A percentile compares a stretch with the other conserved stretches of the same genome.
phyloP scores from a whole-genome alignment of 2,113 vertebrate genomes.

The Merops nubicus region DNA sequence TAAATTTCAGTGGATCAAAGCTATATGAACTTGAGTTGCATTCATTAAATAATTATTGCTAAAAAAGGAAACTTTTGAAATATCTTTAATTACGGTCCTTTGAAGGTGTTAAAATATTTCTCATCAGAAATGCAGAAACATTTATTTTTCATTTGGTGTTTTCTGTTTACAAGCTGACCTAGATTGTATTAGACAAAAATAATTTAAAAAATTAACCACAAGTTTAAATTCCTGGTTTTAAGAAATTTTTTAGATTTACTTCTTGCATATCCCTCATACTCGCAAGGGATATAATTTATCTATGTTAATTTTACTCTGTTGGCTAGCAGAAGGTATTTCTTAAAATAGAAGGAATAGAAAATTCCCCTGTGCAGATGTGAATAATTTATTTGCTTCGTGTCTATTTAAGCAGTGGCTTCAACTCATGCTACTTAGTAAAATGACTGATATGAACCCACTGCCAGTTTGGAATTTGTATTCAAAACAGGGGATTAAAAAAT shows the following conservation, averaged over 20 bases:
- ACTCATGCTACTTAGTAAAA: background rate
- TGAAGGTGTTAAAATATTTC: conserved; percentile 3
- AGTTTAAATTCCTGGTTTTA: background rate
- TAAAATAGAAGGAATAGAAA: background rate
- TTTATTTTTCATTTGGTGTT: background rate
- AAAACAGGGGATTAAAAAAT: background rate
- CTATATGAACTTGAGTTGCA: background rate
- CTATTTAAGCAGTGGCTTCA: background rate
- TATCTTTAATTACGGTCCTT: background rate
- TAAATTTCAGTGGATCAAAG: background rate
- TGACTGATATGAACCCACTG: background rate
- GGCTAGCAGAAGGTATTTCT: background rate
- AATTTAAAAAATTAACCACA: background rate
- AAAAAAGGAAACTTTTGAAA: background rate
- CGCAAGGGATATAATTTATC: background rate
- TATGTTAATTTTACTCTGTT: background rate
- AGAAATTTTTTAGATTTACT: background rate
- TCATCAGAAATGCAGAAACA: background rate
- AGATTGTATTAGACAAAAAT: background rate
- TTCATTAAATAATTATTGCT: background rate
- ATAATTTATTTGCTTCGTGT: background rate
- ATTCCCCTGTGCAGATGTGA: background rate
- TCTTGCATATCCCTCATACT: background rate
- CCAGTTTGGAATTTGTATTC: background rate
- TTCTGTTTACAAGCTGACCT: conserved; percentile 35